Percentiles rank a stretch among this genome's conserved stretches.
Conservation (phyloP, 2,113 vertebrate genomes). For the Butorides virescens region DNA sequence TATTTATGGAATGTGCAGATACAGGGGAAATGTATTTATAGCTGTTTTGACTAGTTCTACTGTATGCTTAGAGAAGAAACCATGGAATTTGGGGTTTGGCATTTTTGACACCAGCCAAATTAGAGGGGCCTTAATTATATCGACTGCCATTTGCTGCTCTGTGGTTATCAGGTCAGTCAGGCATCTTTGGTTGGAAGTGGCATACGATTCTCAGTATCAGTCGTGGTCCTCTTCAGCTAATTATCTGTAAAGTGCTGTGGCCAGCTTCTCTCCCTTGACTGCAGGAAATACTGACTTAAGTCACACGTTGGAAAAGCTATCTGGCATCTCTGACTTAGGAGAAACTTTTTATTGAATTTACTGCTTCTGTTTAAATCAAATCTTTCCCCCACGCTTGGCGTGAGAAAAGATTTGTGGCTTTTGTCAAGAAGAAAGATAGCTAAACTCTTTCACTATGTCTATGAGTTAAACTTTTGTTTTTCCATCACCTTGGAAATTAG, state of each 20-base stretch:
- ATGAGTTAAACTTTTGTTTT: neutral
- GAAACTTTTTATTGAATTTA: neutral
- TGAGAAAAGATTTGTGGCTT: neutral
- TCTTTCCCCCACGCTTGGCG: neutral
- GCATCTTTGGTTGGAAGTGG: neutral
- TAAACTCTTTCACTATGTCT: neutral
- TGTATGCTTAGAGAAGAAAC: slow-evolving; percentile 60
- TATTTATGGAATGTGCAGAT: slow-evolving; percentile 62
- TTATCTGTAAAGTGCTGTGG: neutral
- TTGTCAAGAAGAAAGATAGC: neutral
- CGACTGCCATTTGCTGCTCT: slow-evolving; percentile 1
- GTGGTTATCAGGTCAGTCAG: slow-evolving; percentile 22
- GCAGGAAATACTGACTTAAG: neutral
- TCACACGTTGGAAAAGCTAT: neutral
- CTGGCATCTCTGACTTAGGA: neutral
- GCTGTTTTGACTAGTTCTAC: slow-evolving; percentile 34
- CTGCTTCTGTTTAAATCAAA: neutral
- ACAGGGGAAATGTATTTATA: slow-evolving; percentile 48
- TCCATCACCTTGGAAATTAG: neutral
- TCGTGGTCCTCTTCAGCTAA: neutral
- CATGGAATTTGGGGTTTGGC: slow-evolving; percentile 61
- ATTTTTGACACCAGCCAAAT: slow-evolving; percentile 38
- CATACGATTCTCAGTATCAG: neutral
- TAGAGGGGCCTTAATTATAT: slow-evolving; percentile 7
- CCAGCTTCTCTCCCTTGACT: neutral